These are phyloP conservation scores for Papilio machaon DNA, from an alignment of 1,140 invertebrate species.

Conservation along the genomic window DNA sequence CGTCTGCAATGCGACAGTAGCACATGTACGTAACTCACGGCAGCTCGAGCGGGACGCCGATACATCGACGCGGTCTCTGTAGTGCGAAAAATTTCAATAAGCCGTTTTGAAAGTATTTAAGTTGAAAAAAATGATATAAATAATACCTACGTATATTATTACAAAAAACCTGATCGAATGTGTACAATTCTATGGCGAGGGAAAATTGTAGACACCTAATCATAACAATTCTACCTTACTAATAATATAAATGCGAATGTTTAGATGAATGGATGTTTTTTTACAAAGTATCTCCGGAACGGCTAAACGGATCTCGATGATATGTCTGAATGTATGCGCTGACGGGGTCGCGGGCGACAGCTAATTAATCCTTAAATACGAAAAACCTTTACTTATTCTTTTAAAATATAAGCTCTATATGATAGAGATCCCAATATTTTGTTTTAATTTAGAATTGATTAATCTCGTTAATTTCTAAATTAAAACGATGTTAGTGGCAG, in stretches of 20 bases:
- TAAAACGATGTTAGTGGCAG: not conserved
- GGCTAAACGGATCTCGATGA: too few species aligned
- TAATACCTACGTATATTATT: too few species aligned
- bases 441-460: not conserved
- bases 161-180: too few species aligned
- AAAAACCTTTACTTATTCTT: not conserved
- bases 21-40: constrained; percentile 11
- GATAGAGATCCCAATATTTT: not conserved
- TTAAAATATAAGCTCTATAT: not conserved
- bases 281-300: too few species aligned
- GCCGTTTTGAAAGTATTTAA: not conserved
- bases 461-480: not conserved
- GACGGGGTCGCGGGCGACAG: too few species aligned
- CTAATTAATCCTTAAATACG: not conserved
- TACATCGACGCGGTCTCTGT: not conserved
- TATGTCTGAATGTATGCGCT: too few species aligned
- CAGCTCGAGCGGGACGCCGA: constrained; percentile 2
- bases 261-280: too few species aligned
- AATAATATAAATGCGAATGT: too few species aligned
- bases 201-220: too few species aligned
- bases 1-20: constrained; percentile 31
- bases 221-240: too few species aligned
- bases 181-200: too few species aligned
- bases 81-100: not conserved
- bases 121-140: not conserved